phyloP scores from a whole-genome alignment of 2,113 vertebrate genomes.

The Promerops cafer region DNA sequence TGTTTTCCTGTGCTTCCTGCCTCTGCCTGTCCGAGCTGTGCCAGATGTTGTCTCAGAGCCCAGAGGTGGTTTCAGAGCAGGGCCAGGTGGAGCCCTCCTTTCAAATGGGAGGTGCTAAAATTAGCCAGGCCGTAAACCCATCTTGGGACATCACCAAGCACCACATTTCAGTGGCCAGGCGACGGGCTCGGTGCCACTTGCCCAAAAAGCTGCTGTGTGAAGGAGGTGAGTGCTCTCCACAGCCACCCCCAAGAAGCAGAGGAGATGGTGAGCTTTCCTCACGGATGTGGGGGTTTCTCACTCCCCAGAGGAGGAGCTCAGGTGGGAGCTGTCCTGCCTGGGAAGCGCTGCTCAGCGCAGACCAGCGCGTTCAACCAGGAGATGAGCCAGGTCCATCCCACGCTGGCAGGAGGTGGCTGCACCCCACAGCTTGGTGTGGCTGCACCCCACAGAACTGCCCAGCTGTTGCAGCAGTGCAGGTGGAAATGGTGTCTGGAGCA shows the following conservation, averaged over 20 bases:
- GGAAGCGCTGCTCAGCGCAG: fast-evolving
- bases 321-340: background rate
- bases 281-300: background rate
- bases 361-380: background rate
- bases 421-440: background rate
- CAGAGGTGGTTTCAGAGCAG: background rate
- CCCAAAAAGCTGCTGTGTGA: background rate
- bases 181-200: fast-evolving
- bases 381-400: background rate
- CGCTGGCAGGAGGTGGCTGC: background rate
- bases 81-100: background rate
- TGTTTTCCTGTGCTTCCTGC: background rate
- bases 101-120: background rate
- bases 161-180: background rate
- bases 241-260: background rate
- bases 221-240: background rate
- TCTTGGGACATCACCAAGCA: background rate
- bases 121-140: background rate
- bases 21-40: background rate
- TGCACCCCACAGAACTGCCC: background rate
- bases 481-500: background rate
- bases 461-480: background rate
- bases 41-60: background rate
- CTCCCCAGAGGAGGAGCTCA: fast-evolving
- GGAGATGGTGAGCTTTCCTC: background rate